Evolutionary conservation across 1,140 invertebrate genomes (phyloP).

Genomic region (Anoplophora glabripennis): DNA sequence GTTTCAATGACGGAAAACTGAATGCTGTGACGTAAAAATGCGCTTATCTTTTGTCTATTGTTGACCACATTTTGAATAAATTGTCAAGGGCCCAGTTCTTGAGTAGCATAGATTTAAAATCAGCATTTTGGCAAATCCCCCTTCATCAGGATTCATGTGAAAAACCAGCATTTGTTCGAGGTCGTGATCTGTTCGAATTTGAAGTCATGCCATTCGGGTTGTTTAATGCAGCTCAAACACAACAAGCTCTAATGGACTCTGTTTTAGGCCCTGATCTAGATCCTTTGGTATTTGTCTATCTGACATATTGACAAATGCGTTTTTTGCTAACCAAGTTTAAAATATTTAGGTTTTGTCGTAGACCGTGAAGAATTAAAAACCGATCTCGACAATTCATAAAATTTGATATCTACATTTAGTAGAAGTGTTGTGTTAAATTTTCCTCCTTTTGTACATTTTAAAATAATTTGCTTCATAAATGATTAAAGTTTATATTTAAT

Average conservation of each 20-base stretch:
- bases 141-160: slow-evolving; percentile 26
- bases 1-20: slow-evolving; percentile 43
- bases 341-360: slow-evolving; percentile 44
- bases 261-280: slow-evolving; percentile 42
- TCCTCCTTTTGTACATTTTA: too few species aligned
- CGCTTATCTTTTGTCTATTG: slow-evolving; percentile 30
- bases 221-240: slow-evolving; percentile 43
- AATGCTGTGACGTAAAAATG: slow-evolving; percentile 44
- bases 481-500: too few species aligned
- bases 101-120: slow-evolving; percentile 40
- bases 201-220: slow-evolving; percentile 46
- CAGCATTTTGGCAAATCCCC: slow-evolving; percentile 45
- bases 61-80: slow-evolving; percentile 36
- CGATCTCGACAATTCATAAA: slow-evolving; percentile 45
- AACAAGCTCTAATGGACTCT: slow-evolving; percentile 46
- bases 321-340: slow-evolving; percentile 34
- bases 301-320: slow-evolving; percentile 32
- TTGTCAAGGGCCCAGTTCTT: slow-evolving; percentile 36
- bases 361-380: slow-evolving; percentile 38
- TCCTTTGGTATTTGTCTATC: slow-evolving; percentile 34
- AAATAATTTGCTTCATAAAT: too few species aligned
- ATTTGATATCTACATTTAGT: too few species aligned
- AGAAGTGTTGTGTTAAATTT: too few species aligned
- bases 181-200: slow-evolving; percentile 43
- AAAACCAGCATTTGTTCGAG: slow-evolving; percentile 47